Percentiles rank a stretch among this genome's conserved stretches.
Evolutionary conservation across 2,113 vertebrate species (phyloP).

Genomic region (Ailuropoda melanoleuca): DNA sequence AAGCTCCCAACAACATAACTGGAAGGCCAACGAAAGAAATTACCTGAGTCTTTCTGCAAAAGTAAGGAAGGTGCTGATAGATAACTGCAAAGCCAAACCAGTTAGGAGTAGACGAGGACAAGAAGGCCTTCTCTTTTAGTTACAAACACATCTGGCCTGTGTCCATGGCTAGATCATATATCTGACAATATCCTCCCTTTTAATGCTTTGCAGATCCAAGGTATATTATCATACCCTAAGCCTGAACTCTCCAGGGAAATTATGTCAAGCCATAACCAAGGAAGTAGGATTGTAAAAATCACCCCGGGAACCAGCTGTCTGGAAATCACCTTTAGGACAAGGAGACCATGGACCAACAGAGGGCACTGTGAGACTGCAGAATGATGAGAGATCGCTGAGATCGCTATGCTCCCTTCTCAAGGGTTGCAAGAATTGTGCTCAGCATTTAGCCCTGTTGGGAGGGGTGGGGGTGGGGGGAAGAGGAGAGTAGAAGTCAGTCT

Average conservation of each 20-base stretch:
- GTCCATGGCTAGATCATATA: conserved; percentile 83
- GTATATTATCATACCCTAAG: conserved; percentile 82
- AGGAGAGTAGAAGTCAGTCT: neutral
- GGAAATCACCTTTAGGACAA: neutral
- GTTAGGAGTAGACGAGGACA: conserved; percentile 62
- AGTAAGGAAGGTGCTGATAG: conserved; percentile 82
- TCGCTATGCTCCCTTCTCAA: accelerated
- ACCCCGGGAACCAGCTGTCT: neutral
- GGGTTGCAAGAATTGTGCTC: neutral
- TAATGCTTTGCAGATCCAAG: conserved; percentile 85
- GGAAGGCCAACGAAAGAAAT: conserved; percentile 65
- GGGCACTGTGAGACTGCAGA: conserved; percentile 74
- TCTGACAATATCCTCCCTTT: conserved; percentile 81
- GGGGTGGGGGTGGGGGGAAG: neutral
- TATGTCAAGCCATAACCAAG: conserved; percentile 71
- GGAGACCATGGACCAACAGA: conserved; percentile 60
- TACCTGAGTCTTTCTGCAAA: conserved; percentile 37
- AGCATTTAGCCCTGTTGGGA: neutral
- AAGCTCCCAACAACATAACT: conserved; percentile 46
- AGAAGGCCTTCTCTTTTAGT: conserved; percentile 66
- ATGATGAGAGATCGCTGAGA: accelerated
- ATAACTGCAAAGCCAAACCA: conserved; percentile 71
- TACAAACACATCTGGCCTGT: conserved; percentile 82
- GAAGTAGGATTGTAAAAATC: conserved; percentile 56
- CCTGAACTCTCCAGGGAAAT: conserved; percentile 83